phyloP scores from a whole-genome alignment of 2,888 invertebrate species.

The Uloborus plumipes region DNA sequence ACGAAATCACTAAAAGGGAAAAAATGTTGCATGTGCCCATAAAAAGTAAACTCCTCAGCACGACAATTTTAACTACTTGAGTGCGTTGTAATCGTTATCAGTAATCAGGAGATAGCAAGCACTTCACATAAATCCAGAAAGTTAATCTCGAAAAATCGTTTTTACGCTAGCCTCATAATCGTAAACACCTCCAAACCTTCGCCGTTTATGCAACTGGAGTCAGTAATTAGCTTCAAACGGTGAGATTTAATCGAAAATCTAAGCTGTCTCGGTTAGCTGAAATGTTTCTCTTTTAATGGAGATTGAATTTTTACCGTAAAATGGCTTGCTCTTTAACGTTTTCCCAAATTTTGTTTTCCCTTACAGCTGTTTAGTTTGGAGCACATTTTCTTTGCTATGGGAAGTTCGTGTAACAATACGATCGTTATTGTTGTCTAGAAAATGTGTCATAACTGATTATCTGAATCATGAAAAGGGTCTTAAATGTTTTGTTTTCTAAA shows the following conservation, averaged over 20 bases:
- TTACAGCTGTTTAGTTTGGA: no score
- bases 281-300: slow-evolving; percentile 28
- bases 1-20: no score
- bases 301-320: slow-evolving; percentile 2
- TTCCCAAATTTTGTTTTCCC: no score
- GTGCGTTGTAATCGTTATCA: slow-evolving; percentile 51
- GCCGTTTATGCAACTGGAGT: slow-evolving; percentile 37
- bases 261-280: slow-evolving; percentile 7
- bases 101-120: slow-evolving; percentile 13
- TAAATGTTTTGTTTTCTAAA: no score
- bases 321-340: no score
- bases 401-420: no score
- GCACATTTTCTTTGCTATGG: no score
- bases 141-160: slow-evolving; percentile 55
- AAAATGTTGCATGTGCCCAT: no score
- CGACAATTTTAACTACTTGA: slow-evolving; percentile 34
- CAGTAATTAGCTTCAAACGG: slow-evolving; percentile 46
- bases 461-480: no score
- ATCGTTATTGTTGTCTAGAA: no score
- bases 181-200: slow-evolving; percentile 45
- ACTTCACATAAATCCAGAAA: slow-evolving; percentile 47
- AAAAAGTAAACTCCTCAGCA: no score
- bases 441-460: no score
- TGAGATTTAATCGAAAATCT: slow-evolving; percentile 38
- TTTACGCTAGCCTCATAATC: slow-evolving; percentile 50